A percentile compares a stretch with the other conserved stretches of the same genome.
phyloP scores from a whole-genome alignment of 2,888 invertebrate genomes.

The Drosophila acutilabella region DNA sequence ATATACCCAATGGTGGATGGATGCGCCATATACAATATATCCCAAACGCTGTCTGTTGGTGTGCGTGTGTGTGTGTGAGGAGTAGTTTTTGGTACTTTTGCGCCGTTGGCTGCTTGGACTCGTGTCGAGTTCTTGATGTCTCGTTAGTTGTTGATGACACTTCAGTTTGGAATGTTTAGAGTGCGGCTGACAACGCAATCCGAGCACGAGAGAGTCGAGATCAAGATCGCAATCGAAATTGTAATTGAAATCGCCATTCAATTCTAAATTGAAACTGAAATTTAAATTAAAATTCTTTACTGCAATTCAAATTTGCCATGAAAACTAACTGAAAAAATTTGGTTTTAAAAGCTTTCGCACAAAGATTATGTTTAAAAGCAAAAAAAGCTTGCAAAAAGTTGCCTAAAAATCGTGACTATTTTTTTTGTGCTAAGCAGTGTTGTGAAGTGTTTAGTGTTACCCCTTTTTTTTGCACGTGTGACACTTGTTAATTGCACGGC shows the following conservation, averaged over 20 bases:
- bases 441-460: not conserved
- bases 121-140: constrained; percentile 84
- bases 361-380: constrained; percentile 14
- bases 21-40: constrained; percentile 64
- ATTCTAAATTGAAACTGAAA: not conserved
- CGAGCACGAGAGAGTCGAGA: constrained; percentile 33
- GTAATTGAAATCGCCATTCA: constrained; percentile 4
- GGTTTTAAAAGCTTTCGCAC: not conserved
- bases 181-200: constrained; percentile 70
- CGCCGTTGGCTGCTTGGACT: constrained; percentile 82
- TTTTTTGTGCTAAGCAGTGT: not conserved
- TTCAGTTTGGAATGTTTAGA: constrained; percentile 84
- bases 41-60: constrained; percentile 30
- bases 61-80: constrained; percentile 43
- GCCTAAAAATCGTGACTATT: not conserved
- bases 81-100: constrained; percentile 75
- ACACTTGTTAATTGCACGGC: constrained; percentile 40
- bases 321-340: too few relatives aligned
- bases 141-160: constrained; percentile 85
- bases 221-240: constrained; percentile 15
- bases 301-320: not conserved
- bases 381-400: not conserved
- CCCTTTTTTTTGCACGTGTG: constrained; percentile 31
- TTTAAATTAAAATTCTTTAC: not conserved
- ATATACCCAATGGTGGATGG: constrained; percentile 76